Evolutionary conservation across 1,140 invertebrate species (phyloP).

Genomic region (Dinothrombium tinctorium): DNA sequence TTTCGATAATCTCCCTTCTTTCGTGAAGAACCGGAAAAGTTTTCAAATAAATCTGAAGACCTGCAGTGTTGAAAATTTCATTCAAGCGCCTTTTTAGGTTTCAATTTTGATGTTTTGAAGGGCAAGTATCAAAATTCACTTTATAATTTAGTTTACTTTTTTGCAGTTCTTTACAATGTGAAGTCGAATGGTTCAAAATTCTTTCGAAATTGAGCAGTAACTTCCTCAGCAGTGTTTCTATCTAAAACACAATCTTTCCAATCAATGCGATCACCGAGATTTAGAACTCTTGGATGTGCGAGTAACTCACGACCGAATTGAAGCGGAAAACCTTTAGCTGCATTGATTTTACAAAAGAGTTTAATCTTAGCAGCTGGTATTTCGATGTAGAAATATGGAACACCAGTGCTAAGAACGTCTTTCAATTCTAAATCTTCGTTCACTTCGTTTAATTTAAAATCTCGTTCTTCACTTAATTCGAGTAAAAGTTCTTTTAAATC

Average conservation of each 20-base stretch:
- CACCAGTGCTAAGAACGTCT: slow-evolving; percentile 23
- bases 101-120: too few species aligned
- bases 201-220: slow-evolving; percentile 44
- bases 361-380: neutral
- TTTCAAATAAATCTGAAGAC: too few species aligned
- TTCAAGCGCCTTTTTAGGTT: too few species aligned
- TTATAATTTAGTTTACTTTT: too few species aligned
- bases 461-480: slow-evolving; percentile 13
- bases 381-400: slow-evolving; percentile 58
- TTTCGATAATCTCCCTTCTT: too few species aligned
- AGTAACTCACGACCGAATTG: slow-evolving; percentile 45
- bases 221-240: slow-evolving; percentile 44
- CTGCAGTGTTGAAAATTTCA: too few species aligned
- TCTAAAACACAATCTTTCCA: slow-evolving; percentile 62
- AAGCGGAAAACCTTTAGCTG: slow-evolving; percentile 8
- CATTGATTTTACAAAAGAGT: neutral
- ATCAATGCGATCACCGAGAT: slow-evolving; percentile 62
- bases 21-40: too few species aligned
- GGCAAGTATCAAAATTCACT: too few species aligned
- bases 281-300: slow-evolving; percentile 46
- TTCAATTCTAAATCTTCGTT: neutral
- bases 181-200: slow-evolving; percentile 63
- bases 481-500: slow-evolving; percentile 34
- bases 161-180: slow-evolving; percentile 18
- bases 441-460: slow-evolving; percentile 3